phyloP scores from a whole-genome alignment of 2,797 vertebrate species.

The Atherinosoma microstoma region DNA sequence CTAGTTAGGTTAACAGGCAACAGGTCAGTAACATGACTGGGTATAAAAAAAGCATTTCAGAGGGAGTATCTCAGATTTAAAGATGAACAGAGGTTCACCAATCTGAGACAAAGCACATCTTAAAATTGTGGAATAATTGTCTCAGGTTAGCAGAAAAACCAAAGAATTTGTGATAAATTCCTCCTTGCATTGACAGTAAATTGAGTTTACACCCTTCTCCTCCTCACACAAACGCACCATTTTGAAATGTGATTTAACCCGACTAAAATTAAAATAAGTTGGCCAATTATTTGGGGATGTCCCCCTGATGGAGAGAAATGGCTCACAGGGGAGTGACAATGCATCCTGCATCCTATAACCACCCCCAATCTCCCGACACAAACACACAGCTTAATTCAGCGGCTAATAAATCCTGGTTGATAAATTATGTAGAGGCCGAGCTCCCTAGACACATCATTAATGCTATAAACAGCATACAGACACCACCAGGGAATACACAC shows the following conservation, averaged over 20 bases:
- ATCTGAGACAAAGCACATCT: too few relatives aligned
- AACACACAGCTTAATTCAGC: constrained; percentile 62
- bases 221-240: neutral
- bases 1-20: neutral
- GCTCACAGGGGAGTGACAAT: constrained; percentile 52
- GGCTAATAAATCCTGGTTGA: constrained; percentile 76
- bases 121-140: neutral
- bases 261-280: constrained; percentile 53
- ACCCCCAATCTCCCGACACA: constrained; percentile 29
- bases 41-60: neutral
- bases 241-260: constrained; percentile 23
- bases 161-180: neutral
- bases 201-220: neutral
- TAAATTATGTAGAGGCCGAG: constrained; percentile 74
- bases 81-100: neutral
- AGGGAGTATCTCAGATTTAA: neutral
- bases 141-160: neutral
- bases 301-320: constrained; percentile 58
- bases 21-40: neutral
- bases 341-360: constrained; percentile 54
- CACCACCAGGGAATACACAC: constrained; percentile 37
- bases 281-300: constrained; percentile 45
- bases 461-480: constrained; percentile 68
- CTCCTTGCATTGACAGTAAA: neutral
- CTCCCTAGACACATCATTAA: constrained; percentile 75